phyloP scores from a whole-genome alignment of 2,797 vertebrate genomes.

The Myotis findleyi region DNA sequence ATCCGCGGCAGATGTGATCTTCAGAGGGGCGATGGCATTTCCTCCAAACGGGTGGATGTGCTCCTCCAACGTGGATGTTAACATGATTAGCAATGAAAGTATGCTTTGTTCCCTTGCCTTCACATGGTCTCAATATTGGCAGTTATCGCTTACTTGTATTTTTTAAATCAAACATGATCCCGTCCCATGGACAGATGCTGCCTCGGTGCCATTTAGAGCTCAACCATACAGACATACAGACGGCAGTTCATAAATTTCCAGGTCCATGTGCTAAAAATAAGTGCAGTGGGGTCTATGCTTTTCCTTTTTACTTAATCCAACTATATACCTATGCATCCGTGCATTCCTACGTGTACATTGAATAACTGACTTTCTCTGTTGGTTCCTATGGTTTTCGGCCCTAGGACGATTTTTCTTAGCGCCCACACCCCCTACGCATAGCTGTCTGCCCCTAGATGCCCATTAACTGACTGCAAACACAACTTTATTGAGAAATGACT shows the following conservation, averaged over 20 bases:
- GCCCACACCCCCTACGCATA: constrained; percentile 18
- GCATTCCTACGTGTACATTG: not conserved
- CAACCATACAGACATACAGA: constrained; percentile 74
- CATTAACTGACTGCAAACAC: constrained; percentile 85
- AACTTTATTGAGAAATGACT: constrained; percentile 86
- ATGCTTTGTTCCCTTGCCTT: constrained; percentile 93
- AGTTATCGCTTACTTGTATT: constrained; percentile 87
- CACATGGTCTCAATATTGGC: constrained; percentile 91
- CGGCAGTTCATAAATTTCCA: constrained; percentile 74
- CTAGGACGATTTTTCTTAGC: constrained; percentile 45
- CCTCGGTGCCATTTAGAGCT: constrained; percentile 75
- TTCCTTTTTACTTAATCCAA: constrained; percentile 59
- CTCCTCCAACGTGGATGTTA: constrained; percentile 93
- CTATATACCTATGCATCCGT: too few species aligned
- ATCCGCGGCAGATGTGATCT: constrained; percentile 92
- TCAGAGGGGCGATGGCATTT: constrained; percentile 94
- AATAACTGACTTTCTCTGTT: not conserved
- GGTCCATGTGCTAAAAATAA: constrained; percentile 75
- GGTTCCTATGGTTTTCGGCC: constrained; percentile 26
- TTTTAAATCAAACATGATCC: constrained; percentile 86
- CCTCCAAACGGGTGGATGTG: constrained; percentile 92
- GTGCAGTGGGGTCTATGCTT: not conserved
- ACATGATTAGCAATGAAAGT: constrained; percentile 92
- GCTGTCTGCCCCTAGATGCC: constrained; percentile 78
- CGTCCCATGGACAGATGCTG: constrained; percentile 80